These are phyloP conservation scores for Drosophila parthenogenetica DNA, from an alignment of 2,888 invertebrate genomes.

Conservation along the genomic window DNA sequence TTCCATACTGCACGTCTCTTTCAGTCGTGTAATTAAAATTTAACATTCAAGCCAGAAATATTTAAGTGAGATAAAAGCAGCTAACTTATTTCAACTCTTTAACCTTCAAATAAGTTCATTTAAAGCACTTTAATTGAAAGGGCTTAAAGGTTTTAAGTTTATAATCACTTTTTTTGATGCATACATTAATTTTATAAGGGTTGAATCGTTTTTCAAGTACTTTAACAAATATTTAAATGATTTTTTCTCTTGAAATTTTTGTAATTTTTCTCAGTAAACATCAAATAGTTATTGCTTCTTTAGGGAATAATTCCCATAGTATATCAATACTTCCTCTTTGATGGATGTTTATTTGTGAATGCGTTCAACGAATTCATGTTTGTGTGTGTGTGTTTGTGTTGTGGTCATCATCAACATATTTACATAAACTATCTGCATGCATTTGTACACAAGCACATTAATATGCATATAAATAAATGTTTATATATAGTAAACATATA, in stretches of 20 bases:
- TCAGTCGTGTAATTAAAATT: slow-evolving; percentile 48
- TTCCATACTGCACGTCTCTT: slow-evolving; percentile 14
- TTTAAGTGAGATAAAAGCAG: slow-evolving; percentile 22
- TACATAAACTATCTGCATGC: slow-evolving; percentile 23
- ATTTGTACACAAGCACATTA: background rate
- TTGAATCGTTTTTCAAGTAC: no score
- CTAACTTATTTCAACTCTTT: slow-evolving; percentile 3
- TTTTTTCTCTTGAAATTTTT: no score
- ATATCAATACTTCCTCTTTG: slow-evolving; percentile 14
- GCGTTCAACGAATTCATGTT: slow-evolving; percentile 44
- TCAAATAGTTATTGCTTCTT: no score
- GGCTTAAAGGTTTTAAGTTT: no score
- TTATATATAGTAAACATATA: slow-evolving; percentile 14
- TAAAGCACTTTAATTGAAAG: slow-evolving; percentile 2
- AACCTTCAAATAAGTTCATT: background rate
- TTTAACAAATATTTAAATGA: no score
- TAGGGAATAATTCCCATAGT: no score
- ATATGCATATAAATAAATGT: slow-evolving; percentile 9
- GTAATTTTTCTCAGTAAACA: no score
- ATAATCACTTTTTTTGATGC: no score
- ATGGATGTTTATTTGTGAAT: slow-evolving; percentile 37
- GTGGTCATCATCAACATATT: slow-evolving; percentile 48
- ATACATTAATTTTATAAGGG: no score
- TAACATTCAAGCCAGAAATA: slow-evolving; percentile 9
- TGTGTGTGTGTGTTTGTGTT: slow-evolving; percentile 26